Conservation (phyloP, 2,888 invertebrate species). For the Euplexia lucipara region DNA sequence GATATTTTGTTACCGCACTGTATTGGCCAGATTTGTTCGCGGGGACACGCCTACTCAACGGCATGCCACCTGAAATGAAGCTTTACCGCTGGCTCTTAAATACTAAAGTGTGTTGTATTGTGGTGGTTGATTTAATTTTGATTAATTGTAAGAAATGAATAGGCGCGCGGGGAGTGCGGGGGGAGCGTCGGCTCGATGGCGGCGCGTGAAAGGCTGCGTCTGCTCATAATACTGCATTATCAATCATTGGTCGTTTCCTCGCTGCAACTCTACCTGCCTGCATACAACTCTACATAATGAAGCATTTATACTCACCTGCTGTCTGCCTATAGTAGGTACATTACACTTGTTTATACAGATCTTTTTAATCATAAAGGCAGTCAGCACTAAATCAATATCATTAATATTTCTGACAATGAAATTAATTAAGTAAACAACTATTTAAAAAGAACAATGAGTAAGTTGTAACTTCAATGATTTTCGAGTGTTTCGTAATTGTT, state of each 20-base stretch:
- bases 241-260: constrained; percentile 70
- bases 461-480: background rate
- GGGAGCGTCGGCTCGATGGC: constrained; percentile 31
- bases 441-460: background rate
- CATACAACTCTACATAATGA: constrained; percentile 46
- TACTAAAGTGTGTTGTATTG: constrained; percentile 68
- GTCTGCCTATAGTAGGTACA: constrained; percentile 10
- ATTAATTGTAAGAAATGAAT: constrained; percentile 91
- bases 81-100: constrained; percentile 70
- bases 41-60: constrained; percentile 84
- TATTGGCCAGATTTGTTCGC: constrained; percentile 92
- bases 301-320: background rate
- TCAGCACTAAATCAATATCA: constrained; percentile 15
- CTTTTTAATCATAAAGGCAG: constrained; percentile 14
- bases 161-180: constrained; percentile 63
- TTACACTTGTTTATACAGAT: constrained; percentile 11
- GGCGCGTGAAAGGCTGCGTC: constrained; percentile 58
- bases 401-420: constrained; percentile 1
- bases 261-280: constrained; percentile 53
- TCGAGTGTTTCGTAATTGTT: background rate
- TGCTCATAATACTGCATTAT: constrained; percentile 76
- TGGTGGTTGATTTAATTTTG: constrained; percentile 88
- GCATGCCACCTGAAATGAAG: constrained; percentile 69
- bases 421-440: constrained; percentile 3
- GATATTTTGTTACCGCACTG: constrained; percentile 91